Evolutionary conservation across 1,140 invertebrate species (phyloP).

Genomic region (Aphelinus atriplicis): DNA sequence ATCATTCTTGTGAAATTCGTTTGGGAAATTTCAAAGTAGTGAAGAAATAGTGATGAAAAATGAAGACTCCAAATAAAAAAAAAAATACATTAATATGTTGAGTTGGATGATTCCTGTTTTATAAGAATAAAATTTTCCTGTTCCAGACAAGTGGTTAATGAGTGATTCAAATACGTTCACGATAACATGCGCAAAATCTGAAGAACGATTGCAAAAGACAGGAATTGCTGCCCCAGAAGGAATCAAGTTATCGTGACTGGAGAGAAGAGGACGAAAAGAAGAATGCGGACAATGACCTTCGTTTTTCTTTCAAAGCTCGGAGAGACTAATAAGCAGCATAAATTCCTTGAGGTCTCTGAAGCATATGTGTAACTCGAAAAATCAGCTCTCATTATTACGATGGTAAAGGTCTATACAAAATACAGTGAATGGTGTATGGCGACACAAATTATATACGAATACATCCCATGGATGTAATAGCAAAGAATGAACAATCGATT

Average conservation of each 20-base stretch:
- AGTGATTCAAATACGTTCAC: conserved; percentile 60
- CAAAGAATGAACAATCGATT: conserved; percentile 38
- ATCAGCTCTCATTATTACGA: conserved; percentile 47
- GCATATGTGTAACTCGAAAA: conserved; percentile 16
- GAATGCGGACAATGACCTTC: conserved; percentile 47
- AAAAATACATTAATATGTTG: no score
- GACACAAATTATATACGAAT: conserved; percentile 43
- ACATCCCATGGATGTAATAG: conserved; percentile 65
- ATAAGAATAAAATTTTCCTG: conserved; percentile 18
- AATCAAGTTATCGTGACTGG: conserved; percentile 34
- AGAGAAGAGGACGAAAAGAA: conserved; percentile 27
- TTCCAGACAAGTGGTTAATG: conserved; percentile 61
- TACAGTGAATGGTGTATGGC: conserved; percentile 21
- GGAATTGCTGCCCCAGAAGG: conserved; percentile 43
- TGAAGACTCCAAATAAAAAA: no score
- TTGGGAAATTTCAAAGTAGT: no score
- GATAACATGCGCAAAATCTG: conserved; percentile 48
- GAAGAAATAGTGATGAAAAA: no score
- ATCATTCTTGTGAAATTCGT: no score
- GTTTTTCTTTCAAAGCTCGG: conserved; percentile 51
- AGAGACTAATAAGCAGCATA: conserved; percentile 46
- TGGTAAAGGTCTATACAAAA: conserved; percentile 22
- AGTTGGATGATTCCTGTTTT: no score
- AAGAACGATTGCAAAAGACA: conserved; percentile 43
- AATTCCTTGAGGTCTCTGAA: conserved; percentile 28